Percentiles rank a stretch among this genome's conserved stretches.
Conservation (phyloP, 1,140 invertebrate genomes). For the Araneus ventricosus region DNA sequence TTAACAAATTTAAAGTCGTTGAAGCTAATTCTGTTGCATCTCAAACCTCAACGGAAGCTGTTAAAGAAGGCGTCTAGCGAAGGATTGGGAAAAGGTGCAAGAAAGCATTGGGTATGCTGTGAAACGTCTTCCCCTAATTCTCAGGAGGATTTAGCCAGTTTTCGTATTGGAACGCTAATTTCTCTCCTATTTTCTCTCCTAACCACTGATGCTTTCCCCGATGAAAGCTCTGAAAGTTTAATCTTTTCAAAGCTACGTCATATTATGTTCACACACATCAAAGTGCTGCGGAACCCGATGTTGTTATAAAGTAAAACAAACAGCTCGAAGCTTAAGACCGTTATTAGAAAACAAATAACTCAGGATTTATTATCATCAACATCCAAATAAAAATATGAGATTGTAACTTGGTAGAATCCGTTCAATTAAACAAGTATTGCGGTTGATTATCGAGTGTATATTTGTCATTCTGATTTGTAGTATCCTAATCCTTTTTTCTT, state of each 20-base stretch:
- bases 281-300: not conserved
- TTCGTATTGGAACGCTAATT: conserved; percentile 25
- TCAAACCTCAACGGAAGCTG: conserved; percentile 1
- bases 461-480: no score
- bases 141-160: conserved; percentile 4
- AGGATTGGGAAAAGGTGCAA: not conserved
- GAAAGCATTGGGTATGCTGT: not conserved
- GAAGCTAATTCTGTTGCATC: not conserved
- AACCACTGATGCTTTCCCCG: not conserved
- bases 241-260: not conserved
- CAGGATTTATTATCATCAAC: not conserved
- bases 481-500: no score
- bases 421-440: not conserved
- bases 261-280: not conserved
- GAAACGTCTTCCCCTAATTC: not conserved
- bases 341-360: not conserved
- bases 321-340: not conserved
- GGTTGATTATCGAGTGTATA: no score
- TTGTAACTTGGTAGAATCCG: not conserved
- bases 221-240: not conserved
- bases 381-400: not conserved
- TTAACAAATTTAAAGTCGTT: conserved; percentile 29
- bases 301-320: not conserved
- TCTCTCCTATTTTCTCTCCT: conserved; percentile 1
- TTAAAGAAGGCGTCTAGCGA: not conserved